A percentile compares a stretch with the other conserved stretches of the same genome.
phyloP scores from a whole-genome alignment of 2,113 vertebrate genomes.

The Nyctereutes procyonoides region DNA sequence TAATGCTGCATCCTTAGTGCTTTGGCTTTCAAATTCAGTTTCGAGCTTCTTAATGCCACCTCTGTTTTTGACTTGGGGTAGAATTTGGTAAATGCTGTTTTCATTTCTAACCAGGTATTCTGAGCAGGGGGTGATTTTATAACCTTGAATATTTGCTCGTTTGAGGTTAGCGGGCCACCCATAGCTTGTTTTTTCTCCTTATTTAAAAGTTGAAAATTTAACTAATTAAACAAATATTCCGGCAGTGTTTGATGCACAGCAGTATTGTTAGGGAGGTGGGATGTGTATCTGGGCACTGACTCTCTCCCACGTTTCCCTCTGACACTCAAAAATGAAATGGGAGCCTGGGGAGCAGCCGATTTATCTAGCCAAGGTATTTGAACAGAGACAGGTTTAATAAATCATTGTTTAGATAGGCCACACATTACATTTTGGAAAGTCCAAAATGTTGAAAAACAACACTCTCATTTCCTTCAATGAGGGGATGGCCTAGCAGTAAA shows the following conservation, averaged over 20 bases:
- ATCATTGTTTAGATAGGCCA: constrained; percentile 74
- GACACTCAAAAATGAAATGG: not conserved
- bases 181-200: constrained; percentile 83
- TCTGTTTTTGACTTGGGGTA: constrained; percentile 85
- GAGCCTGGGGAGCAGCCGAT: not conserved
- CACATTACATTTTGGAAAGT: constrained; percentile 55
- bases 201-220: constrained; percentile 85
- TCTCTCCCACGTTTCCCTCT: not conserved
- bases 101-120: constrained; percentile 85
- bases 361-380: constrained; percentile 47
- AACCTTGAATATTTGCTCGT: constrained; percentile 84
- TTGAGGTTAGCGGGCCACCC: constrained; percentile 88
- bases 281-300: not conserved
- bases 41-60: constrained; percentile 85
- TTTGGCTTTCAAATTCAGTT: constrained; percentile 79
- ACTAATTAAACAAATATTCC: constrained; percentile 86
- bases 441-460: constrained; percentile 51
- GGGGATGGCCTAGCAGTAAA: not conserved
- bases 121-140: constrained; percentile 86
- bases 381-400: constrained; percentile 36
- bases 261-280: constrained; percentile 68
- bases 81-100: constrained; percentile 87
- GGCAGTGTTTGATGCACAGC: constrained; percentile 62
- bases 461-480: constrained; percentile 58
- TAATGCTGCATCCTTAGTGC: constrained; percentile 82